Evolutionary conservation across 2,113 vertebrate genomes (phyloP), one percentile per base, ranked within the genome.

Genomic region (Poeciliopsis turrubarensis): DNA sequence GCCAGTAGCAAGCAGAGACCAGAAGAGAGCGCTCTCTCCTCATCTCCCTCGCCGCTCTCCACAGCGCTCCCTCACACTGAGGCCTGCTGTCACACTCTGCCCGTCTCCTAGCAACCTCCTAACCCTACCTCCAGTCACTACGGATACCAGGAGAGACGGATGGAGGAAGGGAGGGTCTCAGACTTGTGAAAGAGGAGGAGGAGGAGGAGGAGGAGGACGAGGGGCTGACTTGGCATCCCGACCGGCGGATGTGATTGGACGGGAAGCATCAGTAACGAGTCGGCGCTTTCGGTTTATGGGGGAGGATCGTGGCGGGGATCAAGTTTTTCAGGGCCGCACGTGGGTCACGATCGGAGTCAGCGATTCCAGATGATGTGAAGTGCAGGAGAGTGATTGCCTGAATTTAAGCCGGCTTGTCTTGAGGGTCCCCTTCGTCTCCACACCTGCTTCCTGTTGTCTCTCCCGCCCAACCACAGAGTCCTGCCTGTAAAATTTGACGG

Each of bases 121-220:
- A 80, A 83, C 85, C 90, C 89, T 90, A 89, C 92, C 91, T 93
- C 89, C 88, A 83, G 90, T 93, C 92, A 92, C 90, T 92, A 92
- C 89, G 87, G 87, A 92, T 92, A 93, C 91, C 87, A 82, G 84
- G 71, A 92, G 84, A 82, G 78, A 84, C 57, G 78, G 85, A 78
- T 83, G 86, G 51, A 75, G 88, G 83, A 81, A 60, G 68, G 65
- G 72, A 80, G 77, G 64, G 75, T 73, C 81, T 77, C 75, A 82
- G 73, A 76, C 67, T 72, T 76, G 81, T 81, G 78, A 82, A 76
- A 72, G 73, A 72, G n/a, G 63, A 41, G 54, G 77, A 26, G 51
- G 64, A 26, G 51, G 73, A 72, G n/a, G 63, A 41, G 54, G 77
- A 26, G 51, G 64, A 26, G 51, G 64, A 65, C 37, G 72, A 4